A percentile compares a stretch with the other conserved stretches of the same genome.
phyloP scores from a whole-genome alignment of 2,888 invertebrate species.

The Latheticus oryzae region DNA sequence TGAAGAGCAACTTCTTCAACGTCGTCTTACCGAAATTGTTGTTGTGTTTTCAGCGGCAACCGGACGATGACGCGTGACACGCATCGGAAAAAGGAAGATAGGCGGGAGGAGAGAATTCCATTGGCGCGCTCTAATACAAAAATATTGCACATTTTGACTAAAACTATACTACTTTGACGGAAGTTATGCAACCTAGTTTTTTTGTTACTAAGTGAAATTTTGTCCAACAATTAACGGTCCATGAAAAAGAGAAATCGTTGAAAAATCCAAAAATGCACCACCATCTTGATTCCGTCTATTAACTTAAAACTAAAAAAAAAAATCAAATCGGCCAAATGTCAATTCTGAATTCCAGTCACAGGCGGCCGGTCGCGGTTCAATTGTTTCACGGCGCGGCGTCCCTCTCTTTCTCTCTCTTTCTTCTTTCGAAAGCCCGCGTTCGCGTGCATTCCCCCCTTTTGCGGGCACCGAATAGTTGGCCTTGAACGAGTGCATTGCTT shows the following conservation, averaged over 20 bases:
- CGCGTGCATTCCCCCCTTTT: conserved; percentile 55
- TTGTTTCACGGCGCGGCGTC: conserved; percentile 64
- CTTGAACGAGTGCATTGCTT: conserved; percentile 67
- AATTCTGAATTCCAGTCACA: conserved; percentile 66
- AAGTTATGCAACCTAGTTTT: no score
- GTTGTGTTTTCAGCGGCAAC: conserved; percentile 14
- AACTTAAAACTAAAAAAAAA: conserved; percentile 55
- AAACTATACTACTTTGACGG: no score
- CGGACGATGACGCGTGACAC: conserved; percentile 24
- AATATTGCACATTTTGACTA: no score
- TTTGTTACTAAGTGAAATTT: no score
- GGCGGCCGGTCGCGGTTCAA: conserved; percentile 65
- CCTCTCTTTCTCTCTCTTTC: conserved; percentile 47
- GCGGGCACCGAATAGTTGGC: conserved; percentile 65
- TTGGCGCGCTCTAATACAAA: no score
- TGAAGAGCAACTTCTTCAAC: conserved; percentile 23
- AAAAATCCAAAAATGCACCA: no score
- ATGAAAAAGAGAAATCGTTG: no score
- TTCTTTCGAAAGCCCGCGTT: conserved; percentile 38
- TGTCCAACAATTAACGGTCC: no score
- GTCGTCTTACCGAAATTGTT: conserved; percentile 19
- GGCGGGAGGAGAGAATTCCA: no score
- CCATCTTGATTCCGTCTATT: conserved; percentile 39
- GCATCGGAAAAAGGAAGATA: no score
- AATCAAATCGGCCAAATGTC: conserved; percentile 61